Evolutionary conservation across 1,140 invertebrate genomes (phyloP).

Genomic region (Cotesia glomerata): DNA sequence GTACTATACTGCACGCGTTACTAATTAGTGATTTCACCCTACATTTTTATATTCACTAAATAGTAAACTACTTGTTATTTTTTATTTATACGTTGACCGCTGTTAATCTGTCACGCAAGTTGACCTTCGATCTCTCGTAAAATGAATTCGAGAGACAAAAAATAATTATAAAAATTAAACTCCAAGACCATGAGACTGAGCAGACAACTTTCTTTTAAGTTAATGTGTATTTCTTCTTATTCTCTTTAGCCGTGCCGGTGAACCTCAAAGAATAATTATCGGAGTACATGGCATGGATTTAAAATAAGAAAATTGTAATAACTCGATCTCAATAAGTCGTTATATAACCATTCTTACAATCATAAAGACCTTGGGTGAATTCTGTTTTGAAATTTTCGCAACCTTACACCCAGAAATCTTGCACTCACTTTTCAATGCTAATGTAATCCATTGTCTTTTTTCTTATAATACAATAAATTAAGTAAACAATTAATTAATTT

Average conservation of each 20-base stretch:
- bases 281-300: no score
- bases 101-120: slow-evolving; percentile 2
- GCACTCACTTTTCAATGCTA: background rate
- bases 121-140: slow-evolving; percentile 7
- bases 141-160: background rate
- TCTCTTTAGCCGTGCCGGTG: background rate
- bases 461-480: no score
- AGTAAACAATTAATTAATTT: no score
- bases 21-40: slow-evolving; percentile 16
- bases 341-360: background rate
- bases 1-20: background rate
- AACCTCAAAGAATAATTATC: background rate
- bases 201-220: background rate
- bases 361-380: slow-evolving; percentile 13
- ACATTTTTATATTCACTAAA: background rate
- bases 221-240: background rate
- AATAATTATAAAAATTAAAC: background rate
- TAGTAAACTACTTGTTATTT: background rate
- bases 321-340: slow-evolving; percentile 12
- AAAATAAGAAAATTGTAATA: slow-evolving; percentile 3
- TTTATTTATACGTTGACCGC: background rate
- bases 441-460: no score
- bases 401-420: background rate
- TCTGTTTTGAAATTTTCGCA: slow-evolving; percentile 12
- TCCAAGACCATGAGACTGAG: no score